Base-by-base conservation (phyloP, 2,797 vertebrate genomes). In the Avahi laniger region DNA sequence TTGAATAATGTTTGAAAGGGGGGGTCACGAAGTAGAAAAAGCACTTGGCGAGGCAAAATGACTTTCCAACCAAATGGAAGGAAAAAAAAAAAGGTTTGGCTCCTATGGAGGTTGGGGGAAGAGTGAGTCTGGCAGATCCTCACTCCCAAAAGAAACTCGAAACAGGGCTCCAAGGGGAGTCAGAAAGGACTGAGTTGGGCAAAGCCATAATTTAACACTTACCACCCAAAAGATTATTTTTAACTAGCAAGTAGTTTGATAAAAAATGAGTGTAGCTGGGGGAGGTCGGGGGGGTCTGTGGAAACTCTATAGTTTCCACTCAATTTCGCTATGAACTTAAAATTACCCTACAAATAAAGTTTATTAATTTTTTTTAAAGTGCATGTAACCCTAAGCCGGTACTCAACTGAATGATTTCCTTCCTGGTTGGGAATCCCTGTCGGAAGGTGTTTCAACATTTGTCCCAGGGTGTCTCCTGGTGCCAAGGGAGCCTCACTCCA, bases 1-100 rank as follows among this genome's bases (percentile, higher is more conserved):
- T 97, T 98, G 97, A 98, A 97, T 70, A 94, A 91, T 97, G 98
- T 97, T 98, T 98, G 98, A 97, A 98, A 98, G 97, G 94, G 93
- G 97, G 94, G 98, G 97, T 98, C 97, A 98, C 96, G 98, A 98
- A 97, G 97, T 63, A 80, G 93, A 97, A 98, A 97, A 97, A 92
- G 81, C 98, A 97, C 82, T 89, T 28, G 57, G 97, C 11, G 96
- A 98, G 97, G 98, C 97, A 98, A 98, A 98, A 98, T 94, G 96
- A 97, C 96, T 98, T 98, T 97, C 97, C 81, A 96, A 88, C 92
- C 96, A 96, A 97, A 96, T 78, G 87, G 92, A 86, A 97, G 91
- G 95, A 33, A 30, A 30, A 30, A 28, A 35, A 95, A 63, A 63
- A 65, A 35, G 50, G 18, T 12, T 46, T 4, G 0, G 73, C 26